A percentile compares a stretch with the other conserved stretches of the same genome.
phyloP scores from a whole-genome alignment of 1,140 invertebrate species.

The Oscheius sp. region DNA sequence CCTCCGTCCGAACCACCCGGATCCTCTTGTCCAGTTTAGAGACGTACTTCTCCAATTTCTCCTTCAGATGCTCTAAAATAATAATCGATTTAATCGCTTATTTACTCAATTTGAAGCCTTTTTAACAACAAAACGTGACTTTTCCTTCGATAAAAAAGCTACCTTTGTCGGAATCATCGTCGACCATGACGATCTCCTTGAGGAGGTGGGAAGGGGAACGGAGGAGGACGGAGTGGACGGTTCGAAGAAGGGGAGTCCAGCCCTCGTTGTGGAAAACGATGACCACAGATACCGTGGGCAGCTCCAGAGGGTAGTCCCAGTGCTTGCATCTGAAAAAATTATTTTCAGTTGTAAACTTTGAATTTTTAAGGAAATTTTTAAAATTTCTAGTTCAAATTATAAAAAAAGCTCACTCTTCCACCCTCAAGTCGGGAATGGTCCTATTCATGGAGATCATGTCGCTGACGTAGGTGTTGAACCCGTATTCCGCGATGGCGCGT shows the following conservation, averaged over 20 bases:
- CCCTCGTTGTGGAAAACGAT: constrained; percentile 92
- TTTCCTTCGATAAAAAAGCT: constrained; percentile 28
- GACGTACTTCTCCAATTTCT: constrained; percentile 83
- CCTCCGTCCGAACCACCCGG: constrained; percentile 76
- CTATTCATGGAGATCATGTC: constrained; percentile 86
- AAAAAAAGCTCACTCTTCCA: constrained; percentile 41
- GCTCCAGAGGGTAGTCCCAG: constrained; percentile 86
- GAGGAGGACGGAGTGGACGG: constrained; percentile 92
- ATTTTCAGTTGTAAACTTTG: neutral
- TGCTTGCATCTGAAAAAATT: constrained; percentile 72
- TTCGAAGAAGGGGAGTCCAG: constrained; percentile 86
- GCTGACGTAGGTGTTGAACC: constrained; percentile 68
- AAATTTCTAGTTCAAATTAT: neutral
- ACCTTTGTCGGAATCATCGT: constrained; percentile 94
- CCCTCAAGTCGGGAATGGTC: constrained; percentile 78
- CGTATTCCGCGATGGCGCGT: constrained; percentile 47
- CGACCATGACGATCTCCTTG: constrained; percentile 92
- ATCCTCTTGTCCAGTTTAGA: constrained; percentile 83
- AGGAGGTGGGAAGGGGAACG: constrained; percentile 82
- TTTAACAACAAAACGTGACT: too few species aligned
- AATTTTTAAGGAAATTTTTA: too few species aligned
- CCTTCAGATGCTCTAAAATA: constrained; percentile 79
- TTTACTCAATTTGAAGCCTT: too few species aligned
- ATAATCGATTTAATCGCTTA: constrained; percentile 18
- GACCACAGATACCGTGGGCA: constrained; percentile 89